Conservation (phyloP, 2,888 invertebrate species). For the Drosophila infuscata region DNA sequence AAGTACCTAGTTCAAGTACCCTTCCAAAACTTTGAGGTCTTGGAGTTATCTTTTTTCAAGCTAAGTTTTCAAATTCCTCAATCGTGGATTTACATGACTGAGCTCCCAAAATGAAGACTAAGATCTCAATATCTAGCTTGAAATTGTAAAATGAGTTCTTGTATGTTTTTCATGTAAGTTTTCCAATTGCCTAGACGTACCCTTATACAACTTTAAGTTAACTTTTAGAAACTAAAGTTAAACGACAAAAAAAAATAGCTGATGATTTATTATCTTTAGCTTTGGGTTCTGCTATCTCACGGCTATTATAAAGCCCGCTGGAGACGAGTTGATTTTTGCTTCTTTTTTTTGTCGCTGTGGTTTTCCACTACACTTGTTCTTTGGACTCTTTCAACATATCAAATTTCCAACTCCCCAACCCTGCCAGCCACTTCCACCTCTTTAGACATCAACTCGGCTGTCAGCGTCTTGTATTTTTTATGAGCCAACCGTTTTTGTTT, state of each 20-base stretch:
- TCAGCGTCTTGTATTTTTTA: constrained; percentile 20
- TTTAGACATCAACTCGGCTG: constrained; percentile 16
- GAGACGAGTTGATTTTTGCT: constrained; percentile 12
- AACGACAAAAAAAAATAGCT: not conserved
- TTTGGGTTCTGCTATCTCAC: constrained; percentile 46
- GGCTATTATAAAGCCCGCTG: constrained; percentile 48
- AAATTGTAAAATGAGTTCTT: not conserved
- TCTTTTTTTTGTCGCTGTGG: constrained; percentile 32
- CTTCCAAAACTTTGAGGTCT: not conserved
- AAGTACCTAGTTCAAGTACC: not conserved
- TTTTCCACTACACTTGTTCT: constrained; percentile 54
- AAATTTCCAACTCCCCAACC: constrained; percentile 27
- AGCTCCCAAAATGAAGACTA: not conserved
- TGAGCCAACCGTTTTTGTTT: constrained; percentile 15
- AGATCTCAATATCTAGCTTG: not conserved
- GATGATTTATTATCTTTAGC: constrained; percentile 43
- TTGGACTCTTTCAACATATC: constrained; percentile 29
- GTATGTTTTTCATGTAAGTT: not conserved
- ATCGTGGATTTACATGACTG: not conserved
- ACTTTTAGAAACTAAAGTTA: not conserved
- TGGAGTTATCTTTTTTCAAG: not conserved
- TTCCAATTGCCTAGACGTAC: not conserved
- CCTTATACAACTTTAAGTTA: not conserved
- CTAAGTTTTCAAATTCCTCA: not conserved
- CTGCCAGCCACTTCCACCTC: not conserved